Evolutionary conservation across 2,888 invertebrate species (phyloP).

Genomic region (Protodeltote pygarga): DNA sequence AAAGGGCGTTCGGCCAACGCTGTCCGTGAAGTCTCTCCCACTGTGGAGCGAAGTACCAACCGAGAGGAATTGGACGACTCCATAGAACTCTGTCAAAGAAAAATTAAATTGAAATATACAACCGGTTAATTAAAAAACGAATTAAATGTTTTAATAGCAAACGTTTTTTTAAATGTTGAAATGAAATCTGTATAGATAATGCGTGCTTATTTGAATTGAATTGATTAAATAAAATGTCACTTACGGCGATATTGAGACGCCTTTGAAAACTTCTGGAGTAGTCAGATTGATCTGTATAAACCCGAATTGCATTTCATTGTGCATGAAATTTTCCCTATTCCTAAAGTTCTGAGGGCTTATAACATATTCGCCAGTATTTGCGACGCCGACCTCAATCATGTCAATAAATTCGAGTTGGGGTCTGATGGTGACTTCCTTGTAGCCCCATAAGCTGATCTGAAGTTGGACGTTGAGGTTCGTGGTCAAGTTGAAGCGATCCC

Average conservation of each 20-base stretch:
- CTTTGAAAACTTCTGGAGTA: constrained; percentile 89
- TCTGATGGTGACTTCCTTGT: constrained; percentile 92
- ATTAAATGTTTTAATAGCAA: no score
- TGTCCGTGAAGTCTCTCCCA: constrained; percentile 94
- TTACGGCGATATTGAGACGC: constrained; percentile 91
- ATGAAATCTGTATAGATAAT: no score
- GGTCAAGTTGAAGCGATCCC: constrained; percentile 95
- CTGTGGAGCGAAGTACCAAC: constrained; percentile 96
- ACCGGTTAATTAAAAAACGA: neutral
- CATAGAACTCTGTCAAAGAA: constrained; percentile 89
- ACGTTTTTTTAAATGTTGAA: no score
- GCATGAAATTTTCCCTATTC: constrained; percentile 89
- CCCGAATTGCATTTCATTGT: constrained; percentile 93
- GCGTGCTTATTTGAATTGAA: no score
- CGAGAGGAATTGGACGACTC: constrained; percentile 96
- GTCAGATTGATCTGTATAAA: constrained; percentile 96
- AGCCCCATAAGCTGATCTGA: constrained; percentile 95
- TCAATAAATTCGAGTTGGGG: constrained; percentile 95
- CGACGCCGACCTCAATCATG: constrained; percentile 88
- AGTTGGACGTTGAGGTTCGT: constrained; percentile 92
- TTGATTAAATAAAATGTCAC: constrained; percentile 64
- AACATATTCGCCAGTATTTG: constrained; percentile 90
- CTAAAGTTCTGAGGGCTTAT: constrained; percentile 92
- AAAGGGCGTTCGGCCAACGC: constrained; percentile 94
- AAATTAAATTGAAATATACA: neutral